Base-by-base conservation (phyloP, 1,140 invertebrate genomes). In the Musca domestica region DNA sequence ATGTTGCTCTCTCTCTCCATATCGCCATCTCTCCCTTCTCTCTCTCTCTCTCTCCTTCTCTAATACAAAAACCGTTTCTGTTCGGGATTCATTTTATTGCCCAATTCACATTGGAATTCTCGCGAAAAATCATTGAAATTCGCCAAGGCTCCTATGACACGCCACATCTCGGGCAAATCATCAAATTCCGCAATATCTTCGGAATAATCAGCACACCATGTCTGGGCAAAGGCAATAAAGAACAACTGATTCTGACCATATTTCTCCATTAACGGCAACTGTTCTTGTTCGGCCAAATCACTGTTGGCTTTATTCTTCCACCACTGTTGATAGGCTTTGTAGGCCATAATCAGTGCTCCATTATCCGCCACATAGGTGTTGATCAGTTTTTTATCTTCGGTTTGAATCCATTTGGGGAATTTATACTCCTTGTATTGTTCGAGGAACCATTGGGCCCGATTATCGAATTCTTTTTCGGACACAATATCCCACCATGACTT, bases 401-500 rank as follows among this genome's bases (percentile, higher is more conserved):
- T 34, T 19, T 17, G 27, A 1, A 61, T 30, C 56, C 56, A 61
- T 12, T 84, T 86, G 27, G 88, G 86, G 19, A 91, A 82, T 66
- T 84, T 80, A 73, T 89, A 95, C n/a, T 83, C 84, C 71, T 83
- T 88, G 76, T 99, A 99, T 80, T 99, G 97, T 70, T 52, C 47
- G n/a, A 93, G 89, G 68, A 99, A 91, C 77, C 98, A 99, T 70
- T 95, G 87, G 0, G 95, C 90, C 66, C 92, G 87, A 20, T 91
- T 84, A 72, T 95, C 92, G 76, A 98, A 99, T 34, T 86, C 89
- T 0, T 87, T 87, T 66, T 96, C 95, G 0, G 96, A 98, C 0
- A 88, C 88, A 72, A 95, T 92, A 71, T 97, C 94, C 98, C 97
- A 99, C 98, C 98, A 99, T 67, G 95, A 91, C 74, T 96, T 89